Base-by-base conservation (phyloP, 2,888 invertebrate genomes). In the Phasia obesa region DNA sequence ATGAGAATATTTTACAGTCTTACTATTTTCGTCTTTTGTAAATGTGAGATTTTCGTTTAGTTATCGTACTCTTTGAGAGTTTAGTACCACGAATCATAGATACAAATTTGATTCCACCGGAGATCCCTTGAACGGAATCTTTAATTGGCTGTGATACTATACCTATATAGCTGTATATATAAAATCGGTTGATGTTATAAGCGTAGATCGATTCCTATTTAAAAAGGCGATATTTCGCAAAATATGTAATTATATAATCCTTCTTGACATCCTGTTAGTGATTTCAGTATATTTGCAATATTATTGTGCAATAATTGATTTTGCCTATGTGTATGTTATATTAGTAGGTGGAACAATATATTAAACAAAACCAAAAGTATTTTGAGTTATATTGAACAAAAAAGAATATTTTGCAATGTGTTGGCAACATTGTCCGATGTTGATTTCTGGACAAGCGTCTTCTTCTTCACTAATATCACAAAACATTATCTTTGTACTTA, bases 191-290 rank as follows among this genome's bases (percentile, higher is more conserved):
- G 86, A 88, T 2, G 87, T 85, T 3, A 90, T 86, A 21, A 91
- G 82, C 6, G 87, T 86, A 4, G 87, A 80, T 6, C 90, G 88
- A 76, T 91, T 91, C 53, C 60, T 79, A 11, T 80, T 86, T n/a
- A 85, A 69, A 83, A 91, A 91, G 77, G 89, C 85, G 90, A 91
- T 90, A 86, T 91, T 91, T 27, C 91, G 88, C 17, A 91, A 76
- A 47, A 91, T 89, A 7, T 87, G 87, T 11, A 91, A 80, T 42
- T 88, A 87, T 4, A 88, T 80, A 87, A 23, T 0, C 90, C 88
- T 4, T 87, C 82, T 1, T 38, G 49, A 31, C 76, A 71, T 0
- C 85, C 62, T 0, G 86, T 84, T 4, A 83, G 47, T 5, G 85
- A 85, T 21, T 87, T 88, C n/a, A n/a, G n/a, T n/a, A n/a, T n/a